Percentiles rank a stretch among this genome's conserved stretches.
Conservation (phyloP, 2,113 vertebrate genomes). For the Alces alces region DNA sequence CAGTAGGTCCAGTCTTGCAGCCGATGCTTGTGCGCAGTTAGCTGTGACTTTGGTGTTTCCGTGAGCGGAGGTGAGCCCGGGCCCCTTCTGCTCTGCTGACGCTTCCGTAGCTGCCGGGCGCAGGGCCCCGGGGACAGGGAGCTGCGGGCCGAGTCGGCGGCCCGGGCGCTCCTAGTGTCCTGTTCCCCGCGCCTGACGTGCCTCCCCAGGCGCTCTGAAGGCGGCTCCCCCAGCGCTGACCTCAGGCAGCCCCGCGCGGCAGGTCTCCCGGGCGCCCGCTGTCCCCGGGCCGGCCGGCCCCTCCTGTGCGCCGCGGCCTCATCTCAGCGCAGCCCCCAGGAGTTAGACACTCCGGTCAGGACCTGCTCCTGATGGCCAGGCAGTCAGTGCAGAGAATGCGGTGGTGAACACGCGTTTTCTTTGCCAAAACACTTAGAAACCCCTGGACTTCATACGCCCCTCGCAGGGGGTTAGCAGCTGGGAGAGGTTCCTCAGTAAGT, state of each 20-base stretch:
- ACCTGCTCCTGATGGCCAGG: background rate
- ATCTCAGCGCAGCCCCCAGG: too few species aligned
- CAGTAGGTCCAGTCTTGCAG: background rate
- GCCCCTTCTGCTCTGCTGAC: background rate
- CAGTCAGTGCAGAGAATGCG: background rate
- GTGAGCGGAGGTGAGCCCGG: background rate
- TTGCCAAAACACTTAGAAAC: background rate
- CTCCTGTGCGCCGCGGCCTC: too few species aligned
- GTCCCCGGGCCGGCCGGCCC: too few species aligned
- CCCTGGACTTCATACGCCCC: too few species aligned
- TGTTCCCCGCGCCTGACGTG: too few species aligned
- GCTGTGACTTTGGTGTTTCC: background rate
- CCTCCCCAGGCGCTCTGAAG: too few species aligned
- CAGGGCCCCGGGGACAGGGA: too few species aligned
- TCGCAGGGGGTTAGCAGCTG: background rate
- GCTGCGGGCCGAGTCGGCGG: too few species aligned
- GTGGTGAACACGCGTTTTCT: background rate
- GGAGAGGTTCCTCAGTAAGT: background rate
- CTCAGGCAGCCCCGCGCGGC: background rate
- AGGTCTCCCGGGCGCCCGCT: background rate
- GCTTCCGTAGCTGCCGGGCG: too few species aligned
- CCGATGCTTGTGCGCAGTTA: background rate
- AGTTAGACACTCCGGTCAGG: background rate
- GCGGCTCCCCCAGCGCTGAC: background rate
- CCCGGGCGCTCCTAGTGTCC: rapidly evolving